Evolutionary conservation across 2,888 invertebrate species (phyloP), one percentile per base, ranked within the genome.

Genomic region (Zaprionus obscuricornis): DNA sequence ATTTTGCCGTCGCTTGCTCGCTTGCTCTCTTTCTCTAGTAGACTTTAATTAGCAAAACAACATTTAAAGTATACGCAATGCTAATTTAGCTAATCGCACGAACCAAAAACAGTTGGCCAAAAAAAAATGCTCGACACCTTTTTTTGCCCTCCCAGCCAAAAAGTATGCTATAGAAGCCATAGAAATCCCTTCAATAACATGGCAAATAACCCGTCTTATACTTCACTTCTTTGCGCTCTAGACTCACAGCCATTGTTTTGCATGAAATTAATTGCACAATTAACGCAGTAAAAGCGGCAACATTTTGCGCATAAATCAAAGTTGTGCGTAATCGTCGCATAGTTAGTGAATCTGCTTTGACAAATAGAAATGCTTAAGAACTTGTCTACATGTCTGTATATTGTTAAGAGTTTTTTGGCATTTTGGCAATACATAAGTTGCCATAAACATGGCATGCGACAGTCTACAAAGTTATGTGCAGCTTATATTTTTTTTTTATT

Each of bases 191-290:
- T n/a, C n/a, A n/a, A n/a, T n/a, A n/a, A 17, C 37, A 39, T 45
- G n/a, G n/a, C 20, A 10, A 24, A 22, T 14, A 2, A 3, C 43
- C 13, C 54, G 42, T 34, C 22, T 34, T 20, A n/a, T 27, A n/a
- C n/a, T 37, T 8, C 1, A 4, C 3, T 6, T 26, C 3, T 7
- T 16, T 13, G 16, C 22, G 7, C 7, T 13, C 11, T 18, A 11
- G 2, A 10, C 24, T 20, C n/a, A 16, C 8, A 7, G 11, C 4
- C 13, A 18, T 20, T 64, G 36, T 31, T 54, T 33, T 26, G 22
- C 36, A 42, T 16, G 13, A 51, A 73, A 83, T 81, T 62, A 66
- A 70, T 77, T 63, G 62, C 42, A 55, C 74, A 74, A 81, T 78
- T 78, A 81, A 67, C 54, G 42, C 34, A 55, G 20, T 40, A 55